phyloP scores from a whole-genome alignment of 1,140 invertebrate genomes.

The Dufourea novaeangliae region DNA sequence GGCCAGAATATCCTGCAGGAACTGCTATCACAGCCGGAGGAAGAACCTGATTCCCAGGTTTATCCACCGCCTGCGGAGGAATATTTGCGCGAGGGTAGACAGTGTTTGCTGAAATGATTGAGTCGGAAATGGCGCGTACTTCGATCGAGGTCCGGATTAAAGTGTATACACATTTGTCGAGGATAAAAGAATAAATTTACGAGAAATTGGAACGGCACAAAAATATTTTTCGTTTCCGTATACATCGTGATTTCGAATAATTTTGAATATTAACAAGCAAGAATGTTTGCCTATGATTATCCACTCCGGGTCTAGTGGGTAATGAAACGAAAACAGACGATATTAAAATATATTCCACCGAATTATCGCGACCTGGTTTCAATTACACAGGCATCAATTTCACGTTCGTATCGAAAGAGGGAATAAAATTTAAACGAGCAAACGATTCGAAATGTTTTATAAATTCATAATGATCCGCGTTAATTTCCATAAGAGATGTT shows the following conservation, averaged over 20 bases:
- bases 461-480: too few relatives aligned
- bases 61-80: background rate
- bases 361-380: background rate
- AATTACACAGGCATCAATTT: background rate
- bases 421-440: too few relatives aligned
- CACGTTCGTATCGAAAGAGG: too few relatives aligned
- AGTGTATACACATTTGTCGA: too few relatives aligned
- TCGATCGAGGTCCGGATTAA: background rate
- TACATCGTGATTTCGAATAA: background rate
- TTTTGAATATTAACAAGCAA: background rate
- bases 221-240: background rate
- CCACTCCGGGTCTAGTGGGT: too few relatives aligned
- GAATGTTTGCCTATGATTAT: background rate
- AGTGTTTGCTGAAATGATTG: slow-evolving; percentile 18
- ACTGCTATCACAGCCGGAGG: background rate
- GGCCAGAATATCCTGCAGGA: too few relatives aligned
- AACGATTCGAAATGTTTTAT: too few relatives aligned
- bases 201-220: background rate
- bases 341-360: too few relatives aligned
- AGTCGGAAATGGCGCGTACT: background rate
- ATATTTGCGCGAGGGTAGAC: background rate
- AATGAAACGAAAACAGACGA: slow-evolving; percentile 7
- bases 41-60: background rate
- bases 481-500: too few relatives aligned
- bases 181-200: too few relatives aligned